These are phyloP conservation scores for Parascotia fuliginaria DNA, from an alignment of 2,888 invertebrate species.

Conservation along the genomic window DNA sequence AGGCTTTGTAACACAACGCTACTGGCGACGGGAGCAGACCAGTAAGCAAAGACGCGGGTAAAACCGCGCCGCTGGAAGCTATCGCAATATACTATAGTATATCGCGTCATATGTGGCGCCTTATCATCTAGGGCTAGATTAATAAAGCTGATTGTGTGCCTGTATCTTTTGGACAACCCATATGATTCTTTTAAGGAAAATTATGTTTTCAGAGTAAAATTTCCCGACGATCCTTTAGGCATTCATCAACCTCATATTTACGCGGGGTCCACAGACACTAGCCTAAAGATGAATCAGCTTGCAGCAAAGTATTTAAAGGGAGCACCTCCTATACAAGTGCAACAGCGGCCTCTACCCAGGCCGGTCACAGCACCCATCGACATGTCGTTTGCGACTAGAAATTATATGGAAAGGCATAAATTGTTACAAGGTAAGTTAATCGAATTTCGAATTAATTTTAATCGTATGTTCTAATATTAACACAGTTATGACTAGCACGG, in stretches of 20 bases:
- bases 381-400: conserved; percentile 89
- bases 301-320: conserved; percentile 77
- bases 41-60: too few relatives aligned
- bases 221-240: conserved; percentile 72
- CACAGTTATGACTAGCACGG: too few relatives aligned
- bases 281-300: conserved; percentile 80
- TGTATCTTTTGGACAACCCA: too few relatives aligned
- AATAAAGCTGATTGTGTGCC: too few relatives aligned
- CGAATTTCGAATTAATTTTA: too few relatives aligned
- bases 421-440: conserved; percentile 75
- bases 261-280: conserved; percentile 68
- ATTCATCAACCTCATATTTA: conserved; percentile 61
- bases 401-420: conserved; percentile 89
- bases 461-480: too few relatives aligned
- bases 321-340: conserved; percentile 24
- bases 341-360: conserved; percentile 37
- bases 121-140: too few relatives aligned
- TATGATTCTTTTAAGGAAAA: background rate
- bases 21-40: too few relatives aligned
- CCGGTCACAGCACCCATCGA: conserved; percentile 73
- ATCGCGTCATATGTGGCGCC: too few relatives aligned
- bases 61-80: too few relatives aligned
- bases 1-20: too few relatives aligned
- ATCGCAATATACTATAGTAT: too few relatives aligned
- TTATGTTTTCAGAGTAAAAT: conserved; percentile 66